Percentiles rank a stretch among this genome's conserved stretches.
Conservation (phyloP, 92 coral and sea anemone genomes). For the Isaurus tuberculatus region DNA sequence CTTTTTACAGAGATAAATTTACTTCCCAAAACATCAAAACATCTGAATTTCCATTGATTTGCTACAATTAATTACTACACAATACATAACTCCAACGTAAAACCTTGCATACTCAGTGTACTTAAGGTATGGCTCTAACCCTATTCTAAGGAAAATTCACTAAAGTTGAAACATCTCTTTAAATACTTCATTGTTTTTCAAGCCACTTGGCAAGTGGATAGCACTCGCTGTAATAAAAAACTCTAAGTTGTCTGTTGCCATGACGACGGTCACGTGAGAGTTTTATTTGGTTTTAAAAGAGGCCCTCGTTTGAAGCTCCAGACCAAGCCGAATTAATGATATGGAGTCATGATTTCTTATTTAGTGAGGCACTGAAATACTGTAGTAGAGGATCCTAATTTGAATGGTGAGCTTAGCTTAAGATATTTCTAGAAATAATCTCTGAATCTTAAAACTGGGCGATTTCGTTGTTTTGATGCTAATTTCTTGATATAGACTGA, state of each 20-base stretch:
- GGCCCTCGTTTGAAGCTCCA: constrained; percentile 3
- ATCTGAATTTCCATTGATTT: too few relatives aligned
- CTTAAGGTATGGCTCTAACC: neutral
- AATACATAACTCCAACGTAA: too few relatives aligned
- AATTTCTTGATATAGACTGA: neutral
- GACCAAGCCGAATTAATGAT: neutral
- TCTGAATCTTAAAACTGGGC: neutral
- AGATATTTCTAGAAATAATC: neutral
- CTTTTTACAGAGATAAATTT: too few relatives aligned
- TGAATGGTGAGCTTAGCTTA: neutral
- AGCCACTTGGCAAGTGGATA: neutral
- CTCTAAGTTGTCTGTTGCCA: neutral
- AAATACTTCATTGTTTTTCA: neutral
- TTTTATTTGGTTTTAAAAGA: neutral
- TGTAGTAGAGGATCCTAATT: neutral
- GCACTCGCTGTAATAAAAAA: neutral
- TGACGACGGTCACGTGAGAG: neutral
- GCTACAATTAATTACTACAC: too few relatives aligned
- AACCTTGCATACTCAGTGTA: neutral
- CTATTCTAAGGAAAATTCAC: neutral
- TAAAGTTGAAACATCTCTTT: neutral
- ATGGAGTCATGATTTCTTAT: neutral
- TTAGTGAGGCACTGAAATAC: neutral
- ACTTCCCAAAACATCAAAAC: too few relatives aligned
- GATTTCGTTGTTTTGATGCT: neutral